These are phyloP conservation scores for Whitmania pigra DNA, from an alignment of 1,140 invertebrate genomes.

Conservation along the genomic window DNA sequence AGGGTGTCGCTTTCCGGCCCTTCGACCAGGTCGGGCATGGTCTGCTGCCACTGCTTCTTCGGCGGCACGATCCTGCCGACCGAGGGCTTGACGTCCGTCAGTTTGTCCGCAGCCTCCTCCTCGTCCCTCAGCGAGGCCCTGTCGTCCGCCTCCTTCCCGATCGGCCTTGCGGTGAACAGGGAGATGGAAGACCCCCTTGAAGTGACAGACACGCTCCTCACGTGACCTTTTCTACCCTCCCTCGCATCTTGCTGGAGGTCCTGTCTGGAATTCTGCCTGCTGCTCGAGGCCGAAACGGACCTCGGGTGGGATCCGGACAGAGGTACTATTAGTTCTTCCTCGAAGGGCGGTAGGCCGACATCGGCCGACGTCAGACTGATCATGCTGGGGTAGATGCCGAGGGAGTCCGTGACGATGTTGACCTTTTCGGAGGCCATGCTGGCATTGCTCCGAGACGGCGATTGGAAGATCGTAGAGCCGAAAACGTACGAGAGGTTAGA, in stretches of 20 bases:
- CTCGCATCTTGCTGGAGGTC: neutral
- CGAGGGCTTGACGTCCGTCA: constrained; percentile 9
- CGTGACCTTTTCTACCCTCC: neutral
- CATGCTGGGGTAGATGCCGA: constrained; percentile 14
- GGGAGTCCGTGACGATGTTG: constrained; percentile 14
- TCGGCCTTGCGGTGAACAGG: neutral
- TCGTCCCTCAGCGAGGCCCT: neutral
- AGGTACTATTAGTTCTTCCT: neutral
- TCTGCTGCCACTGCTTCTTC: constrained; percentile 19
- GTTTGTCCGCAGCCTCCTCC: constrained; percentile 13
- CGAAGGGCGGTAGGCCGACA: neutral
- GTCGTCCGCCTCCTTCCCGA: neutral
- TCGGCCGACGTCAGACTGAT: constrained; percentile 7
- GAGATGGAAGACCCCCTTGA: neutral
- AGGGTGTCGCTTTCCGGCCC: constrained; percentile 18
- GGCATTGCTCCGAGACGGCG: neutral
- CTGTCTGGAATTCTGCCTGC: neutral
- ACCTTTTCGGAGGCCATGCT: constrained; percentile 11
- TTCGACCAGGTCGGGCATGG: constrained; percentile 19
- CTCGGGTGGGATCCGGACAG: neutral
- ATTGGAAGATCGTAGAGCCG: constrained; percentile 11
- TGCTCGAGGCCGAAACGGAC: neutral
- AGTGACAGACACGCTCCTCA: constrained; percentile 11
- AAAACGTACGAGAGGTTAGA: constrained; percentile 5
- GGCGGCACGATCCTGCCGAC: neutral